phyloP scores from a whole-genome alignment of 2,113 vertebrate species.

The Talpa occidentalis region DNA sequence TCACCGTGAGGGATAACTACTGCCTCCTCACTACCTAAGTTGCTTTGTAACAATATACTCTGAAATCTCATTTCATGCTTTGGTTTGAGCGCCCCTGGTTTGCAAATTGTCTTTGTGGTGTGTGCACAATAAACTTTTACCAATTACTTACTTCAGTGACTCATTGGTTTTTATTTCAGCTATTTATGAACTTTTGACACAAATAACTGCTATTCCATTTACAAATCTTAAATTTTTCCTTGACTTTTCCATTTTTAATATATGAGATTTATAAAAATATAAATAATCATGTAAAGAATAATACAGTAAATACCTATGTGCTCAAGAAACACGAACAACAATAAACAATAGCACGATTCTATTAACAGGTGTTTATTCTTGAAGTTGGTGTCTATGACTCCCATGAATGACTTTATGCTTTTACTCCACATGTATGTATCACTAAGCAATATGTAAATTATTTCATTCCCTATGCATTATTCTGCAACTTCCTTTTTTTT shows the following conservation, averaged over 20 bases:
- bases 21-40: too few relatives aligned
- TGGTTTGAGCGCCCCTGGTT: too few relatives aligned
- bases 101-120: too few relatives aligned
- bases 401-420: not conserved
- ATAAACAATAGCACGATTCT: not conserved
- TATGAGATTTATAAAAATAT: not conserved
- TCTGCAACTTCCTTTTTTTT: not conserved
- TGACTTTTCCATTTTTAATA: not conserved
- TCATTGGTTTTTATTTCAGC: too few relatives aligned
- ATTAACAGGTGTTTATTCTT: not conserved
- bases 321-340: not conserved
- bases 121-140: too few relatives aligned
- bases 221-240: not conserved
- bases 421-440: not conserved
- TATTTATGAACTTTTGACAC: too few relatives aligned
- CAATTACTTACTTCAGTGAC: too few relatives aligned
- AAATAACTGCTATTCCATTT: not conserved
- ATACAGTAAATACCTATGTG: not conserved
- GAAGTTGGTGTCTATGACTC: slow-evolving; percentile 18
- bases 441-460: not conserved
- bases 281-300: not conserved
- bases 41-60: too few relatives aligned
- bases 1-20: too few relatives aligned
- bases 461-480: not conserved
- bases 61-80: too few relatives aligned